Percentiles rank a stretch among this genome's conserved stretches.
These are phyloP conservation scores for Lepidocyrtoides sp. DNA, from an alignment of 2,888 invertebrate genomes.

Conservation along the genomic window DNA sequence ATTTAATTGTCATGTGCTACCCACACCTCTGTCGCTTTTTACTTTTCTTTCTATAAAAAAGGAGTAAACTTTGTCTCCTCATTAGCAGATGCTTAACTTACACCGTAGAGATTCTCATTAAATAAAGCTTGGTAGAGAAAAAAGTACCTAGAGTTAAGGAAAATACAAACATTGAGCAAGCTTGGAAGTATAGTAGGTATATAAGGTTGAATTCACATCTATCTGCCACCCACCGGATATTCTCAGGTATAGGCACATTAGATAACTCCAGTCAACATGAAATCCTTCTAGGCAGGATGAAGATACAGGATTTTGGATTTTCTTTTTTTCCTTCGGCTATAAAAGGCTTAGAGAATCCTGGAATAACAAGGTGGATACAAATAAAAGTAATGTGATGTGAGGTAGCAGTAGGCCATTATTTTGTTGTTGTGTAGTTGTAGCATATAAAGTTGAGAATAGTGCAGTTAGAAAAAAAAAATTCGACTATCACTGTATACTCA, in stretches of 20 bases:
- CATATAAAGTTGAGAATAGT: neutral
- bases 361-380: neutral
- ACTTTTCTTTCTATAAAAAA: neutral
- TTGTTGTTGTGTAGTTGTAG: neutral
- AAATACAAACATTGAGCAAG: neutral
- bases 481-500: neutral
- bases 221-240: neutral
- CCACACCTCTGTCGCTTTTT: no score
- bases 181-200: neutral
- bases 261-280: neutral
- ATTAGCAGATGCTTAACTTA: slow-evolving; percentile 43
- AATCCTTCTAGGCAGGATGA: neutral
- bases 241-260: neutral
- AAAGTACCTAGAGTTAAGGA: neutral
- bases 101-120: slow-evolving; percentile 11
- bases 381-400: neutral
- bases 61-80: slow-evolving; percentile 43
- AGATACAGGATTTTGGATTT: neutral
- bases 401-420: neutral
- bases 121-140: neutral
- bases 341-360: slow-evolving; percentile 13
- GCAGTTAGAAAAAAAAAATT: neutral
- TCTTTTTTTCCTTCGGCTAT: neutral
- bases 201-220: neutral
- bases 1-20: neutral